Evolutionary conservation across 2,888 invertebrate genomes (phyloP).

Genomic region (Tetropium fuscum): DNA sequence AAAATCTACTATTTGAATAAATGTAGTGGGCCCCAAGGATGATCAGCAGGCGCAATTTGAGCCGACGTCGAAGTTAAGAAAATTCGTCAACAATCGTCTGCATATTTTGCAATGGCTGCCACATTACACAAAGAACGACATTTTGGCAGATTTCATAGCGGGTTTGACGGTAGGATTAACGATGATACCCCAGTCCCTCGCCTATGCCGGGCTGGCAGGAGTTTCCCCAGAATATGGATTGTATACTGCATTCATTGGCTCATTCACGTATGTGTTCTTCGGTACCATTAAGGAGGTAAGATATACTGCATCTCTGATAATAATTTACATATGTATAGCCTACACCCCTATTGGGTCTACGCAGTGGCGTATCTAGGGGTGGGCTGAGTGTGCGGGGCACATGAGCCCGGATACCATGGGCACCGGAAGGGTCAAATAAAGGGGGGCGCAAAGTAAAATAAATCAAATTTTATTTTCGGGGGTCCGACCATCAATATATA

Average conservation of each 20-base stretch:
- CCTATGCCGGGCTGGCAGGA: slow-evolving; percentile 88
- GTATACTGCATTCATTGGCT: slow-evolving; percentile 91
- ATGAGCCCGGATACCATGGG: no score
- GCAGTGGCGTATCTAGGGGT: no score
- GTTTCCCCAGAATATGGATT: slow-evolving; percentile 91
- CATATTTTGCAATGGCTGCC: slow-evolving; percentile 73
- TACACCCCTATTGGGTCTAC: no score
- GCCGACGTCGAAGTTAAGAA: slow-evolving; percentile 21
- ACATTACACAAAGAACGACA: slow-evolving; percentile 75
- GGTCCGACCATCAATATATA: no score
- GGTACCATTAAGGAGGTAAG: slow-evolving; percentile 84
- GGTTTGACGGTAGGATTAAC: slow-evolving; percentile 92
- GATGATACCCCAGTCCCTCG: slow-evolving; percentile 93
- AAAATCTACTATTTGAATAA: slow-evolving; percentile 14
- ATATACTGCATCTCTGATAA: no score
- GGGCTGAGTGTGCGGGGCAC: no score
- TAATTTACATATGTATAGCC: no score
- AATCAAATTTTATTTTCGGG: no score
- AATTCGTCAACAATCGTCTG: slow-evolving; percentile 47
- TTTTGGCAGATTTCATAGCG: slow-evolving; percentile 86
- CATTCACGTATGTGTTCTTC: slow-evolving; percentile 87
- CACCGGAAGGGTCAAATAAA: no score
- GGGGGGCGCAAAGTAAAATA: no score
- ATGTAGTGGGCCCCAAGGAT: slow-evolving; percentile 18
- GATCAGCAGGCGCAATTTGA: neutral